Percentiles rank a stretch among this genome's conserved stretches.
Conservation (phyloP, 2,888 invertebrate genomes). For the Xylota segnis region DNA sequence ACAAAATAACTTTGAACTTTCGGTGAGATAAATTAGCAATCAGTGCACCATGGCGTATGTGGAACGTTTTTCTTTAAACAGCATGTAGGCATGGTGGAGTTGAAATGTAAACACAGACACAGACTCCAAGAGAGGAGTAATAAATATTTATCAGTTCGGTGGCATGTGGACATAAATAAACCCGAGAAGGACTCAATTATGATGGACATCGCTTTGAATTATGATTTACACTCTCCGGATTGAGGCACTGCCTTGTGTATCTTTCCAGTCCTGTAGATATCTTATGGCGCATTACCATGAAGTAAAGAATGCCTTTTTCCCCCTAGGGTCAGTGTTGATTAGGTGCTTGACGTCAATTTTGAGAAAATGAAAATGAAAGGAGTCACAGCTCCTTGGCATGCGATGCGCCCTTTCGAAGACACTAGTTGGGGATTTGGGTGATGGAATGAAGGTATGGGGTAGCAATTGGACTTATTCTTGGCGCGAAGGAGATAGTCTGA, state of each 20-base stretch:
- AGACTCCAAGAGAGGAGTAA: not conserved
- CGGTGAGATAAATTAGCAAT: conserved; percentile 53
- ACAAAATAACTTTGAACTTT: conserved; percentile 60
- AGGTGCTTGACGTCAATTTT: conserved; percentile 13
- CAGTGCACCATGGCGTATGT: conserved; percentile 17
- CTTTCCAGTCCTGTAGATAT: conserved; percentile 2
- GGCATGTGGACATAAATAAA: conserved; percentile 5
- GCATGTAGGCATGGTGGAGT: not conserved
- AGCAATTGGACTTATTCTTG: conserved; percentile 1
- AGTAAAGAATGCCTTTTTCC: not conserved
- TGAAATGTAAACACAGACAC: not conserved
- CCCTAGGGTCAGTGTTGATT: conserved; percentile 17
- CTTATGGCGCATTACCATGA: conserved; percentile 26
- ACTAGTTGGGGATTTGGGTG: not conserved
- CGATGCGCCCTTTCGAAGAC: not conserved
- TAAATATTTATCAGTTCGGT: conserved; percentile 34
- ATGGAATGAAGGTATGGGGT: conserved; percentile 1
- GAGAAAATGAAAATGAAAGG: conserved; percentile 36
- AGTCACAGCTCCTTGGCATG: conserved; percentile 4
- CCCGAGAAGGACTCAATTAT: conserved; percentile 41
- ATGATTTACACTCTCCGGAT: conserved; percentile 6
- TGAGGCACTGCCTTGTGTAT: conserved; percentile 6
- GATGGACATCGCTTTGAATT: not conserved
- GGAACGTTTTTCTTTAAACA: not conserved
- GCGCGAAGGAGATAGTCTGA: conserved; percentile 3